Percentiles rank a stretch among this genome's conserved stretches.
These are phyloP conservation scores for Limanda limanda DNA, from an alignment of 2,113 vertebrate genomes.

Conservation along the genomic window DNA sequence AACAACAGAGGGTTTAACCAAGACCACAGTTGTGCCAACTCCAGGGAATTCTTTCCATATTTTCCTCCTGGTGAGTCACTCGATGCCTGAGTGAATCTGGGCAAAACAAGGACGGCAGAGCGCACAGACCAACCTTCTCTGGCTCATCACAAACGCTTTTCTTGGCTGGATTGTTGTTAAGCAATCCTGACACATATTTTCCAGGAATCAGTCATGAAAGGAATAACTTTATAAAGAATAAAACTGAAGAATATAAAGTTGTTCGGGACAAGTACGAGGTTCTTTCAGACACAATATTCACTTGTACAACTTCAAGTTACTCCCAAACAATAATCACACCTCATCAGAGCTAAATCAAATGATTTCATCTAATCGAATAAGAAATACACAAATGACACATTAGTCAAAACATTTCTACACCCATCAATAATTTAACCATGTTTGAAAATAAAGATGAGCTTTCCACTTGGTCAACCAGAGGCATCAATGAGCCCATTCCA, in stretches of 20 bases:
- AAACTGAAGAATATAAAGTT: background rate
- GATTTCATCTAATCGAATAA: no score
- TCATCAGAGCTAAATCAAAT: no score
- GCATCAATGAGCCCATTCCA: no score
- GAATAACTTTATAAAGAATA: background rate
- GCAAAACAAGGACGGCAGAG: slow-evolving; percentile 72
- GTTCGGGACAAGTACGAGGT: background rate
- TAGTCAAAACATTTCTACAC: slow-evolving; percentile 4
- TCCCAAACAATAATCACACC: background rate
- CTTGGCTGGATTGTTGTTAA: background rate
- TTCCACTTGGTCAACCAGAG: background rate
- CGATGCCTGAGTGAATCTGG: slow-evolving; percentile 72
- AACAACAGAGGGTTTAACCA: slow-evolving; percentile 79
- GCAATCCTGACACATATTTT: background rate
- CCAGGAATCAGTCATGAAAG: background rate
- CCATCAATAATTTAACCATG: slow-evolving; percentile 24
- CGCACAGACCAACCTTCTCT: background rate
- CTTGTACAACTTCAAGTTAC: background rate
- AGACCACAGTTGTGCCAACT: slow-evolving; percentile 68
- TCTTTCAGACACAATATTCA: background rate
- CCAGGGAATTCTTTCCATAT: slow-evolving; percentile 78
- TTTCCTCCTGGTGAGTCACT: slow-evolving; percentile 69
- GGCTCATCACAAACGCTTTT: background rate
- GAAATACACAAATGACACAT: no score
- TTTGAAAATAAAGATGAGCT: slow-evolving; percentile 35